phyloP scores from a whole-genome alignment of 2,797 vertebrate species.

The Chrysocyon brachyurus region DNA sequence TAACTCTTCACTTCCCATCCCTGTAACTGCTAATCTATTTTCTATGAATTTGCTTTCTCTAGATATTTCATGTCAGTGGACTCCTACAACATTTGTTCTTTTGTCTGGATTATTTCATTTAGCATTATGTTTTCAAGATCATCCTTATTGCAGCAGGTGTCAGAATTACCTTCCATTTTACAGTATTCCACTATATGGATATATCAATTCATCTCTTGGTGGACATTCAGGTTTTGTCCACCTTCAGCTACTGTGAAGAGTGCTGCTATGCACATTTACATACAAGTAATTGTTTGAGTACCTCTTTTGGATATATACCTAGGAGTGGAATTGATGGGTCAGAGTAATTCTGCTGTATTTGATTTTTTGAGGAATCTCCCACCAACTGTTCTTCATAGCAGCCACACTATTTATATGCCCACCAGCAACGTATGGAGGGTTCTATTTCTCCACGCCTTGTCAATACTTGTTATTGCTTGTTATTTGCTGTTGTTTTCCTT shows the following conservation, averaged over 20 bases:
- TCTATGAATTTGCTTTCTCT: constrained; percentile 41
- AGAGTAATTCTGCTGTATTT: not conserved
- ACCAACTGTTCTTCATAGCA: not conserved
- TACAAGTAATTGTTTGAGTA: not conserved
- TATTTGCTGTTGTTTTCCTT: not conserved
- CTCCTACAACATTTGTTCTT: not conserved
- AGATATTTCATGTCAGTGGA: not conserved
- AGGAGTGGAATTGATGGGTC: not conserved
- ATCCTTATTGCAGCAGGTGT: not conserved
- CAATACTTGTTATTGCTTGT: not conserved
- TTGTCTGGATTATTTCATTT: not conserved
- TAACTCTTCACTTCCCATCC: not conserved
- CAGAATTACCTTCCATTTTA: not conserved
- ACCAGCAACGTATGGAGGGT: not conserved
- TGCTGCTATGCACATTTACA: not conserved
- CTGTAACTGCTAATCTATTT: not conserved
- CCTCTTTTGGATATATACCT: not conserved
- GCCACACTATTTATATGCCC: not conserved
- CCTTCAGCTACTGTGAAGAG: not conserved
- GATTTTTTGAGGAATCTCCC: not conserved
- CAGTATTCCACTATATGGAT: not conserved
- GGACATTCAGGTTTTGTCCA: not conserved
- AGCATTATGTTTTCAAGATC: constrained; percentile 20
- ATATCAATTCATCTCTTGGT: not conserved
- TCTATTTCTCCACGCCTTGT: not conserved